These are phyloP conservation scores for Clarias pachynema DNA, from an alignment of 2,797 vertebrate species.

Conservation along the genomic window DNA sequence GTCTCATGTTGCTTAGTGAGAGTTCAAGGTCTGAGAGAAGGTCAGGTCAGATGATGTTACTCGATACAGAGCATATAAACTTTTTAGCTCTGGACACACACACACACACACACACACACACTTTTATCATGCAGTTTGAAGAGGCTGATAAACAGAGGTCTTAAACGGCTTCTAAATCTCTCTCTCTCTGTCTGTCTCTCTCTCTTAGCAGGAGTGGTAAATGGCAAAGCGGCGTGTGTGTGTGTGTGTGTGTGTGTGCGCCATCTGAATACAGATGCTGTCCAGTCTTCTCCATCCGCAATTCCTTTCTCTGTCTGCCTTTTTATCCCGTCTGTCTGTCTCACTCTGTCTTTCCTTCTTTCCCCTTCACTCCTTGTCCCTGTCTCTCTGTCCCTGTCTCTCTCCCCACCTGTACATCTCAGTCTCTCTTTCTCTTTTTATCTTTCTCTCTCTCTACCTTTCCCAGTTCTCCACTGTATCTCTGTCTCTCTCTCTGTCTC, in stretches of 20 bases:
- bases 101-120: too few relatives aligned
- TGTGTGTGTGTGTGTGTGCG: not conserved
- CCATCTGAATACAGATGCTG: not conserved
- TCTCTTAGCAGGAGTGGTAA: not conserved
- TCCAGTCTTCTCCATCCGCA: not conserved
- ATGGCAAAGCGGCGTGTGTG: not conserved
- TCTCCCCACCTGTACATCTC: conserved; percentile 17
- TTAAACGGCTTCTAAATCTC: not conserved
- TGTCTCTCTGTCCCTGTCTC: not conserved
- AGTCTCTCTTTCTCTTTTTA: conserved; percentile 20
- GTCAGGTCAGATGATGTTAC: not conserved
- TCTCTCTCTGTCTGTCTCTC: not conserved
- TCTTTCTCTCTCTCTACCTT: not conserved
- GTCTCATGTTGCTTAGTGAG: not conserved
- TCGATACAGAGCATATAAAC: not conserved
- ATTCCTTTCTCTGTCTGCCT: not conserved
- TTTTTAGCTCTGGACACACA: not conserved
- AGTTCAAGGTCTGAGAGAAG: not conserved
- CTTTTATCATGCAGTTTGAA: not conserved
- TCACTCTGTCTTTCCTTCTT: conserved; percentile 24
- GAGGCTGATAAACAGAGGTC: not conserved
- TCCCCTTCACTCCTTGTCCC: not conserved
- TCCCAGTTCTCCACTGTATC: not conserved
- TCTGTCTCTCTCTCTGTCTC: not conserved
- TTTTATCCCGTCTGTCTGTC: conserved; percentile 13